phyloP scores from a whole-genome alignment of 2,888 invertebrate genomes.

The Pheosia gnoma region DNA sequence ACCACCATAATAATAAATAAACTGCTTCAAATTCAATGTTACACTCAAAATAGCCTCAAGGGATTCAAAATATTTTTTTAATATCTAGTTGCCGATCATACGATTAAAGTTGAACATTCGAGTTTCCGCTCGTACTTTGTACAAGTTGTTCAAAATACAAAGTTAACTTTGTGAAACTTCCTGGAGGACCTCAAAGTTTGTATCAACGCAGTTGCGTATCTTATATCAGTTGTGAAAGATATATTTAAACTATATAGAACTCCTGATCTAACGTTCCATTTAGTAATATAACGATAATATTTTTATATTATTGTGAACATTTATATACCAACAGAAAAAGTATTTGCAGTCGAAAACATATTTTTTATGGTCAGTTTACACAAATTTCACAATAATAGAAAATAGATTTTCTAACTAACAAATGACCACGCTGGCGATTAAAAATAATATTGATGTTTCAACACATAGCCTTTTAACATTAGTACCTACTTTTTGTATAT shows the following conservation, averaged over 20 bases:
- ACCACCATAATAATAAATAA: no score
- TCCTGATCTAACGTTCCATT: slow-evolving; percentile 30
- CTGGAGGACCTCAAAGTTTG: slow-evolving; percentile 21
- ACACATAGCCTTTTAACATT: no score
- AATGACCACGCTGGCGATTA: no score
- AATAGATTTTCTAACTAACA: no score
- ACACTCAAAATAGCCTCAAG: neutral
- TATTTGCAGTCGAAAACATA: no score
- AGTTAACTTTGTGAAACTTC: slow-evolving; percentile 31
- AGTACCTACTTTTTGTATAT: no score
- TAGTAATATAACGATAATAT: slow-evolving; percentile 21
- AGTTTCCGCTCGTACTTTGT: slow-evolving; percentile 13
- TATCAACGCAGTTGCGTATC: slow-evolving; percentile 32
- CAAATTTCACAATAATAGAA: no score
- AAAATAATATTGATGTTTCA: no score
- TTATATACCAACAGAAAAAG: no score
- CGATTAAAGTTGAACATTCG: slow-evolving; percentile 21
- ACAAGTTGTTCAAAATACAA: slow-evolving; percentile 37
- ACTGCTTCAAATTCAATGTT: no score
- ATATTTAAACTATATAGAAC: slow-evolving; percentile 38
- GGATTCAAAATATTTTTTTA: neutral
- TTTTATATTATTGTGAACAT: no score
- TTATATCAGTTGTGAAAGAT: slow-evolving; percentile 39
- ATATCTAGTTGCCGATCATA: slow-evolving; percentile 10
- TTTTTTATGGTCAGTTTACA: no score